These are phyloP conservation scores for Todiramphus chloris DNA, from an alignment of 2,113 vertebrate species.

Conservation along the genomic window DNA sequence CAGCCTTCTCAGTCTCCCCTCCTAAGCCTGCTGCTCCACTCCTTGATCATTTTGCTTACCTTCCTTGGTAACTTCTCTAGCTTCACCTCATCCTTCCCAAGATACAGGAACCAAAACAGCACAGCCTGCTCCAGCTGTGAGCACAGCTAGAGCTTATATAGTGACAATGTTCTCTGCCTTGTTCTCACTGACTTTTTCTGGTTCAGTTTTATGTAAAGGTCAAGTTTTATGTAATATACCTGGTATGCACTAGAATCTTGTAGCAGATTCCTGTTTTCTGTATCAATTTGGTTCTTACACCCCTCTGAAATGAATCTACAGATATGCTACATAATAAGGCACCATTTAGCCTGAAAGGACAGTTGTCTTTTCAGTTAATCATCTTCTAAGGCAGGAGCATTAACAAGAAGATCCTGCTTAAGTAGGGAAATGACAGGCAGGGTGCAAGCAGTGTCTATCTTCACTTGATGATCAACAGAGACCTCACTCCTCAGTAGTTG, in stretches of 20 bases:
- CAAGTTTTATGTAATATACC: background rate
- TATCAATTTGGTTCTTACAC: rapidly evolving
- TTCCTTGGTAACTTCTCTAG: background rate
- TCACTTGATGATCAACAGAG: background rate
- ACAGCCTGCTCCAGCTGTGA: background rate
- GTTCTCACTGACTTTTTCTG: background rate
- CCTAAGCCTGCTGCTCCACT: background rate
- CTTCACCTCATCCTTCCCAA: rapidly evolving
- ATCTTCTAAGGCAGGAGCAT: background rate
- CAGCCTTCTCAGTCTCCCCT: background rate
- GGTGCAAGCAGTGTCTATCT: background rate
- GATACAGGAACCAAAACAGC: background rate
- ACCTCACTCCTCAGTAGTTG: background rate
- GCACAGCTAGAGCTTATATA: background rate
- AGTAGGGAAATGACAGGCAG: background rate
- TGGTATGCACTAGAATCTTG: rapidly evolving
- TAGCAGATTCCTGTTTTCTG: background rate
- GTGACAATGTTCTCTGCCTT: background rate
- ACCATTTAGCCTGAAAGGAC: background rate
- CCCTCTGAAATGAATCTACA: background rate
- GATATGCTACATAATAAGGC: background rate
- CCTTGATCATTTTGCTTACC: too few species aligned
- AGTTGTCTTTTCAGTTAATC: background rate
- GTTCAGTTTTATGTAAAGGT: background rate
- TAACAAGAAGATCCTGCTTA: background rate